Conservation (phyloP, 2,888 invertebrate genomes). For the Byasa hedistus region DNA sequence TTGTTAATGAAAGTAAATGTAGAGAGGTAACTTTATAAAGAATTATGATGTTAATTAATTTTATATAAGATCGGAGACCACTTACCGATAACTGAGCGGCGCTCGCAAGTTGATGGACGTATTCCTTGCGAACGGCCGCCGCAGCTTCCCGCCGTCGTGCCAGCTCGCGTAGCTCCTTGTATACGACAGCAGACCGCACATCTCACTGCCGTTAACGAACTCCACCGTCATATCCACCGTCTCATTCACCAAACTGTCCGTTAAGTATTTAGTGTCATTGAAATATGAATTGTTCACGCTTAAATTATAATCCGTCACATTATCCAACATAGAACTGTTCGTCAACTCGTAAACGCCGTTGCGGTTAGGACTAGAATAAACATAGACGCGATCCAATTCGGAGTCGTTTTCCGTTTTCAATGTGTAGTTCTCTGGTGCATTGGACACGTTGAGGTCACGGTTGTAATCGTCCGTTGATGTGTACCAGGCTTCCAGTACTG, state of each 20-base stretch:
- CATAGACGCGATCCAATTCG: constrained; percentile 63
- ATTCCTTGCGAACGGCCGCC: constrained; percentile 46
- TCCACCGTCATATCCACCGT: constrained; percentile 56
- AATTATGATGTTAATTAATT: neutral
- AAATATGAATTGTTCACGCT: constrained; percentile 38
- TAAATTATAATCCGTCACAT: constrained; percentile 41
- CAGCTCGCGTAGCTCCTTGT: constrained; percentile 70
- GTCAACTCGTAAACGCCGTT: constrained; percentile 63
- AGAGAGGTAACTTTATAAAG: too few relatives aligned
- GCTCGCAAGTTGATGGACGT: constrained; percentile 69
- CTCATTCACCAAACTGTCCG: constrained; percentile 48
- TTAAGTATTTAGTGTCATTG: constrained; percentile 40
- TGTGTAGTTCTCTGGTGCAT: constrained; percentile 42
- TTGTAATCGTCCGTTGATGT: constrained; percentile 61
- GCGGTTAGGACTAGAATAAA: constrained; percentile 74
- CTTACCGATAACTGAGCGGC: constrained; percentile 77
- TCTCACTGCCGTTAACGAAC: constrained; percentile 55
- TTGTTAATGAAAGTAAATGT: too few relatives aligned
- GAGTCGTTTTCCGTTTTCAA: constrained; percentile 67
- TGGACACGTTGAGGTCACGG: constrained; percentile 47
- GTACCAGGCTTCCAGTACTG: constrained; percentile 82
- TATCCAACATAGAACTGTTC: constrained; percentile 58
- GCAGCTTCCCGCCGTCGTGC: constrained; percentile 65
- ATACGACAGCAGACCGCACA: constrained; percentile 59
- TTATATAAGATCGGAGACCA: constrained; percentile 29